Base-by-base conservation (phyloP, 2,888 invertebrate genomes). In the Agriotes lineatus region DNA sequence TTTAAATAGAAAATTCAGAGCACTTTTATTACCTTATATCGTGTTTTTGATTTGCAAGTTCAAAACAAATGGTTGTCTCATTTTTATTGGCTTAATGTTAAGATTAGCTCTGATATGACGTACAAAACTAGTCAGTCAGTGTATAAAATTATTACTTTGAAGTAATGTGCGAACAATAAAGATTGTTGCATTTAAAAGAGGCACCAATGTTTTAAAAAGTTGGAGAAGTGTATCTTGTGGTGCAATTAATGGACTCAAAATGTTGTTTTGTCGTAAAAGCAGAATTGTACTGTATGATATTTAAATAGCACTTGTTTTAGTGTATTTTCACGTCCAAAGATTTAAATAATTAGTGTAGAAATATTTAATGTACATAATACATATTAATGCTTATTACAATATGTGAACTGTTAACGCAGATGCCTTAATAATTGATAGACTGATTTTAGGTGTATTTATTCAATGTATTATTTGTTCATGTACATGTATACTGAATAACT, bases 371-470 rank as follows among this genome's bases (percentile, higher is more conserved):
- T 69, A 69, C 33, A 65, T 69, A 69, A 44, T 59, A 37, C 16
- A 56, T 60, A 60, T 65, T 52, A 57, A 60, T 60, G 64, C 64
- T 69, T 69, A 69, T 69, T 69, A 69, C 69, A 56, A 69, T 69
- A 69, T 66, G 65, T 70, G 66, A 70, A 70, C 65, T 70, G 69
- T 70, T 70, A 70, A 77, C 76, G 72, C 75, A 73, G 78, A 75
- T 78, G 78, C 78, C 78, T 78, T 78, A 78, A 72, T 70, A 70
- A 77, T 74, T 73, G 74, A 78, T 78, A 78, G 78, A 78, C 78
- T 78, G 78, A 78, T 77, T 78, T 77, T 78, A 70, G 65, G 69
- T 70, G 66, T 66, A 70, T 66, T 70, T 58, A 69, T 62, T 67
- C 62, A 62, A 39, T 68, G 63, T 68, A 59, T 63, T 68, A 68